These are phyloP conservation scores for Invenusta paracnida DNA, from an alignment of 2,888 invertebrate species.

Conservation along the genomic window DNA sequence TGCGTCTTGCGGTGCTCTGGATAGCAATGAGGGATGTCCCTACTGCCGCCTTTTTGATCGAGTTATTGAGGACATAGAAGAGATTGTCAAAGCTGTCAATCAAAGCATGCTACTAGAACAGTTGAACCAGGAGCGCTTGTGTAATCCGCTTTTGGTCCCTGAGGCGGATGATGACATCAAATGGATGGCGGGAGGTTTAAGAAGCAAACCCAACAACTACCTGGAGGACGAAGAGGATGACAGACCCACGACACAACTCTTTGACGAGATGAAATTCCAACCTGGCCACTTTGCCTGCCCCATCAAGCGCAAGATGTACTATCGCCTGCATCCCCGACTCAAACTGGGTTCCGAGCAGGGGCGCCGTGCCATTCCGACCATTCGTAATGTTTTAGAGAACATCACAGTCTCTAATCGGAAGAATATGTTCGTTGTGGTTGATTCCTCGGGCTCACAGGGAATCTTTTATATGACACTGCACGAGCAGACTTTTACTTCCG, in stretches of 20 bases:
- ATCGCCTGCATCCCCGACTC: slow-evolving; percentile 70
- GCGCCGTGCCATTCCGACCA: slow-evolving; percentile 46
- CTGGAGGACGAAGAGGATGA: slow-evolving; percentile 62
- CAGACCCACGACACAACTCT: slow-evolving; percentile 46
- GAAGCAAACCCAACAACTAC: slow-evolving; percentile 65
- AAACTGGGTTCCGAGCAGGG: slow-evolving; percentile 60
- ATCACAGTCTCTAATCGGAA: slow-evolving; percentile 71
- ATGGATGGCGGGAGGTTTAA: slow-evolving; percentile 49
- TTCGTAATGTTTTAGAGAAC: slow-evolving; percentile 68
- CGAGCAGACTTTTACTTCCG: background rate
- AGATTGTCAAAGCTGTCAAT: slow-evolving; percentile 51
- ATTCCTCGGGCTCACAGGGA: slow-evolving; percentile 52
- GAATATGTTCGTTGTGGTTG: slow-evolving; percentile 74
- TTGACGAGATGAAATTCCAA: slow-evolving; percentile 59
- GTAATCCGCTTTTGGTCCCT: slow-evolving; percentile 68
- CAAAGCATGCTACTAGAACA: slow-evolving; percentile 70
- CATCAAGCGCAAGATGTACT: slow-evolving; percentile 70
- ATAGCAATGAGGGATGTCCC: no score
- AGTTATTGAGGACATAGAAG: slow-evolving; percentile 48
- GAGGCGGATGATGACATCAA: slow-evolving; percentile 65
- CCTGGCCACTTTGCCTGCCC: slow-evolving; percentile 72
- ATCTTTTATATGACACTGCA: background rate
- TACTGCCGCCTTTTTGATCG: background rate
- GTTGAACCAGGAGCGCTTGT: slow-evolving; percentile 68
- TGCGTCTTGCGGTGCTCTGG: background rate